A percentile compares a stretch with the other conserved stretches of the same genome.
Conservation (phyloP, 1,140 invertebrate genomes). For the Matsumurasca onukii region DNA sequence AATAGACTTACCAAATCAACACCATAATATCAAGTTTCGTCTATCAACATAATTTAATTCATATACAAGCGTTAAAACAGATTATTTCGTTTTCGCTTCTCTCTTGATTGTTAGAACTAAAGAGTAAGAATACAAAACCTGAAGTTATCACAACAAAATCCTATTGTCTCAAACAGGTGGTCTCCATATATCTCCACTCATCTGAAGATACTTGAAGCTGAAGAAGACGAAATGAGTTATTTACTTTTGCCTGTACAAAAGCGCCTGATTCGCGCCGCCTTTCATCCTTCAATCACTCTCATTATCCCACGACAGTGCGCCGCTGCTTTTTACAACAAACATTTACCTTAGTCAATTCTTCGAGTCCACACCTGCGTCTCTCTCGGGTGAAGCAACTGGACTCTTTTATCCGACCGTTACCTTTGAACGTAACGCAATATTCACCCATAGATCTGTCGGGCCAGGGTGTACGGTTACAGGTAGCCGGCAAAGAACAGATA, state of each 20-base stretch:
- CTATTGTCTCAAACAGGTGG: too few species aligned
- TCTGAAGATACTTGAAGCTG: too few species aligned
- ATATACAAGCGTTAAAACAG: too few species aligned
- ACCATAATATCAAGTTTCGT: too few species aligned
- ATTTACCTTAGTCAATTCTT: constrained; percentile 8
- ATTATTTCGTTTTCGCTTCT: too few species aligned
- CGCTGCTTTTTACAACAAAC: constrained; percentile 15
- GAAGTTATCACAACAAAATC: too few species aligned
- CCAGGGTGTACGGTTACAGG: background rate
- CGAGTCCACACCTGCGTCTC: constrained; percentile 2
- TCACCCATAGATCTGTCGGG: background rate
- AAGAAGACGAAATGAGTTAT: constrained; percentile 16
- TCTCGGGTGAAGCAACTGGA: constrained; percentile 2
- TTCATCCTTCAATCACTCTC: constrained; percentile 21
- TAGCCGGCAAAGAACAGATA: background rate
- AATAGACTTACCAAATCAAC: too few species aligned
- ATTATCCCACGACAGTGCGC: background rate
- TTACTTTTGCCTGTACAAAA: constrained; percentile 1
- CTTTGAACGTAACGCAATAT: constrained; percentile 1
- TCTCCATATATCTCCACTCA: too few species aligned
- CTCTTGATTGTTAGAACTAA: too few species aligned
- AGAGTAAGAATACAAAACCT: too few species aligned
- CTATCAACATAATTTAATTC: too few species aligned
- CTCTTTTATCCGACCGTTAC: constrained; percentile 14
- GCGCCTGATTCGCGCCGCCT: constrained; percentile 5